Percentiles rank a stretch among this genome's conserved stretches.
These are phyloP conservation scores for Drosophila ustulata DNA, from an alignment of 2,888 invertebrate genomes.

Conservation along the genomic window DNA sequence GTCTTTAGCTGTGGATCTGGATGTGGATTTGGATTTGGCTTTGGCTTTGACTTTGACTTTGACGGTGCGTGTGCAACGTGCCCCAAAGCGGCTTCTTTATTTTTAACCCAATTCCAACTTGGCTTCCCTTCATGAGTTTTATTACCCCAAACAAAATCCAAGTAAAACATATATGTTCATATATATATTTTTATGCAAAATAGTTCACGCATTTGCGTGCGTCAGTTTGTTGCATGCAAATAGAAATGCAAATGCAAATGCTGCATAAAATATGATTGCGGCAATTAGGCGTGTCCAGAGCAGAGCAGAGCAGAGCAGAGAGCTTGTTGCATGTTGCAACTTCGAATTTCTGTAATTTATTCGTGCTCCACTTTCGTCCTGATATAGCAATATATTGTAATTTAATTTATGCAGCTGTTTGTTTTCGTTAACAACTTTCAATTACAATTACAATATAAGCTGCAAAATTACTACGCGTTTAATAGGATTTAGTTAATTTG, in stretches of 20 bases:
- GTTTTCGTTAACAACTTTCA: not conserved
- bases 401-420: no score
- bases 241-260: slow-evolving; percentile 47
- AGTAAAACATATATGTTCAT: no score
- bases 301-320: slow-evolving; percentile 10
- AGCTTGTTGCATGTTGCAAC: not conserved
- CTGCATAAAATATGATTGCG: slow-evolving; percentile 59
- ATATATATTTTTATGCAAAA: slow-evolving; percentile 1
- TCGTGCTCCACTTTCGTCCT: not conserved
- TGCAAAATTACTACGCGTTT: not conserved
- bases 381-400: not conserved
- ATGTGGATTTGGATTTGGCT: not conserved
- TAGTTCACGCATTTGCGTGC: slow-evolving; percentile 49
- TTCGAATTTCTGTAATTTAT: slow-evolving; percentile 6
- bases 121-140: slow-evolving; percentile 19
- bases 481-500: not conserved
- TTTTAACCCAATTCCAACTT: slow-evolving; percentile 46
- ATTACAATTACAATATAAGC: not conserved
- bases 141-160: slow-evolving; percentile 3
- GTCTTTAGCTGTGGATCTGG: slow-evolving; percentile 8
- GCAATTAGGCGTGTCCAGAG: slow-evolving; percentile 48
- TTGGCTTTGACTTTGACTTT: slow-evolving; percentile 12
- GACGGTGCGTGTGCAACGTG: slow-evolving; percentile 7
- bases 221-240: slow-evolving; percentile 12
- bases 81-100: slow-evolving; percentile 37